phyloP scores from a whole-genome alignment of 2,888 invertebrate species.

The Latrodectus elegans region DNA sequence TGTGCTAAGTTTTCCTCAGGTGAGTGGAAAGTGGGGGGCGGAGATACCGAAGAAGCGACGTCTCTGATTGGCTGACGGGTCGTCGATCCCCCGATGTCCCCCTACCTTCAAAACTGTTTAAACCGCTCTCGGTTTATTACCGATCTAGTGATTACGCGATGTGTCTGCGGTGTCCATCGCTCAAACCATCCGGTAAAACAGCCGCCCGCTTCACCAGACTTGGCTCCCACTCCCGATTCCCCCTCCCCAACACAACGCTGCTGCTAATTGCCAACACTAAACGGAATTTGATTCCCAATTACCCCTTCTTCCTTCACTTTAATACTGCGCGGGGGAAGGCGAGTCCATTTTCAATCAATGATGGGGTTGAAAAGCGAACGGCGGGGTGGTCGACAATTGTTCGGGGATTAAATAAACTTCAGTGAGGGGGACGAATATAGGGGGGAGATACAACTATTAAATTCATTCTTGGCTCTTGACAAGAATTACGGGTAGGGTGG shows the following conservation, averaged over 20 bases:
- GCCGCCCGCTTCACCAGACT: neutral
- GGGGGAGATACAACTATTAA: slow-evolving; percentile 29
- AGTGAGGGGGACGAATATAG: neutral
- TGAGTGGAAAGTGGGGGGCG: slow-evolving; percentile 41
- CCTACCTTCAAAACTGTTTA: slow-evolving; percentile 9
- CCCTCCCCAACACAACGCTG: slow-evolving; percentile 20
- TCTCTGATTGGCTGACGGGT: slow-evolving; percentile 50
- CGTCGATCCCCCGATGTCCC: neutral
- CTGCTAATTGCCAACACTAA: slow-evolving; percentile 66
- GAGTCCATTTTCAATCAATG: slow-evolving; percentile 59
- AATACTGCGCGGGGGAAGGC: slow-evolving; percentile 13
- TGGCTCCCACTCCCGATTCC: slow-evolving; percentile 1
- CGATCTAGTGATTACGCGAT: slow-evolving; percentile 61
- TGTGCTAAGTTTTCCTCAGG: slow-evolving; percentile 66
- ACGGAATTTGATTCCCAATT: slow-evolving; percentile 68
- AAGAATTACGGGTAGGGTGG: slow-evolving; percentile 36
- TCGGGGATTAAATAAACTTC: slow-evolving; percentile 44
- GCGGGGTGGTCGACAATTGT: slow-evolving; percentile 7
- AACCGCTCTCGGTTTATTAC: slow-evolving; percentile 58
- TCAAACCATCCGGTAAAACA: slow-evolving; percentile 59
- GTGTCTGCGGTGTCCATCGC: slow-evolving; percentile 65
- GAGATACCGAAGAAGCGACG: slow-evolving; percentile 59
- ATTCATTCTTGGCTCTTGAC: slow-evolving; percentile 68
- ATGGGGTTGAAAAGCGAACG: slow-evolving; percentile 15
- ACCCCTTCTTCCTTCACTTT: slow-evolving; percentile 18